Base-by-base conservation (phyloP, 2,113 vertebrate species). In the Cepphus grylle region DNA sequence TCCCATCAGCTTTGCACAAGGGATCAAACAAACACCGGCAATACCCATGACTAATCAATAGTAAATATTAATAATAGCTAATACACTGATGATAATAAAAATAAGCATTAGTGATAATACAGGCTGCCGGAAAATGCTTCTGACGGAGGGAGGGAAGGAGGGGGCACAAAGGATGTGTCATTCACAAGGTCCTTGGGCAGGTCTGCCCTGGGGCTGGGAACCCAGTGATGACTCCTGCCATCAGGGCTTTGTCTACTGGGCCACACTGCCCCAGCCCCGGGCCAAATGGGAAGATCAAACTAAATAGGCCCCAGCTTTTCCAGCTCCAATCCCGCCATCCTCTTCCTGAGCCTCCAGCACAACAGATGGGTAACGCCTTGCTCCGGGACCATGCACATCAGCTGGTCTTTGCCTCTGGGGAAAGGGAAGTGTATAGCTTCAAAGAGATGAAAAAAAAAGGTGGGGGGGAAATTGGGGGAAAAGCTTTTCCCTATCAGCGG, bases 361-460 rank as follows among this genome's bases (percentile, higher is more conserved):
- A 63, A 30, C 42, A 32, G 15, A 7, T 34, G 61, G 23, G 21
- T 30, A 36, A 25, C 0, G 0, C 42, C n/a, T 76, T 25, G 47
- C 52, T 55, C 25, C 25, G 71, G 67, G 43, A 34, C 34, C 16
- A 27, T 30, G 8, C 5, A 2, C 14, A 66, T 32, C 32, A 74
- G 49, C 63, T 30, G 11, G 9, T 26, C 17, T 19, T 66, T 30
- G 23, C 32, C 53, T 81, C 30, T 20, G 19, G 38, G 16, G 26
- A 56, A 21, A 45, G 56, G 29, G 61, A 67, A 67, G 32, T 1
- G 0, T 32, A 30, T 9, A 45, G 2, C 7, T 52, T 74, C 0
- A 0, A 53, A 72, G 65, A 42, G 8, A 47, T 0, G 7, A 3
- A 6, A 6, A 14, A 7, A 11, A 34, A 13, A 14, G 3, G 8